Conservation (phyloP, 1,140 invertebrate species). For the Tetraneura akinire region DNA sequence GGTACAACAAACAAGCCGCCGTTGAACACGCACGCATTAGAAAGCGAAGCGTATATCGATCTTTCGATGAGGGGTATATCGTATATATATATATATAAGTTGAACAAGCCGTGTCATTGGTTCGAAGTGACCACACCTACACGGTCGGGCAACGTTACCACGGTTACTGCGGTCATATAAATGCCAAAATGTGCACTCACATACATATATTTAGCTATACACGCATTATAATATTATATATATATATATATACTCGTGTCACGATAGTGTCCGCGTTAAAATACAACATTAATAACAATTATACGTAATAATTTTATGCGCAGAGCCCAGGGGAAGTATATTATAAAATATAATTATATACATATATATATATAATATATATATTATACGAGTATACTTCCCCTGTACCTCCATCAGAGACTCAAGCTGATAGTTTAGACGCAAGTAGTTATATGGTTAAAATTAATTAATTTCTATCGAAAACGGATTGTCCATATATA, state of each 20-base stretch:
- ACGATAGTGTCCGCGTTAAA: neutral
- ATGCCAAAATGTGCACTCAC: conserved; percentile 40
- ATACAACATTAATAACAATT: neutral
- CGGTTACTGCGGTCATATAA: conserved; percentile 40
- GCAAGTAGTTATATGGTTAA: too few species aligned
- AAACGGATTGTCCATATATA: too few species aligned
- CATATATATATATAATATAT: too few species aligned
- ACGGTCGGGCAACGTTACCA: conserved; percentile 46
- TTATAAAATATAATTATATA: too few species aligned
- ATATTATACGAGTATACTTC: too few species aligned
- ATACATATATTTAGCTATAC: neutral
- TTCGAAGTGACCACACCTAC: conserved; percentile 51
- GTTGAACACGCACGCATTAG: neutral
- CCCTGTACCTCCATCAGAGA: too few species aligned
- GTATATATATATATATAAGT: too few species aligned
- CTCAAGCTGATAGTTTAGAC: too few species aligned
- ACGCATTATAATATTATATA: neutral
- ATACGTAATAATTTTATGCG: too few species aligned
- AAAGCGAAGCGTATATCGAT: conserved; percentile 3
- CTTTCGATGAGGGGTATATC: conserved; percentile 14
- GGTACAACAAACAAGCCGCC: neutral
- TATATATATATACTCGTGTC: neutral
- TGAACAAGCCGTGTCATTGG: conserved; percentile 44
- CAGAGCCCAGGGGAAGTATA: too few species aligned
- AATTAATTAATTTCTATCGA: too few species aligned